Conservation (phyloP, 2,113 vertebrate genomes). For the Chloropsis cyanopogon region DNA sequence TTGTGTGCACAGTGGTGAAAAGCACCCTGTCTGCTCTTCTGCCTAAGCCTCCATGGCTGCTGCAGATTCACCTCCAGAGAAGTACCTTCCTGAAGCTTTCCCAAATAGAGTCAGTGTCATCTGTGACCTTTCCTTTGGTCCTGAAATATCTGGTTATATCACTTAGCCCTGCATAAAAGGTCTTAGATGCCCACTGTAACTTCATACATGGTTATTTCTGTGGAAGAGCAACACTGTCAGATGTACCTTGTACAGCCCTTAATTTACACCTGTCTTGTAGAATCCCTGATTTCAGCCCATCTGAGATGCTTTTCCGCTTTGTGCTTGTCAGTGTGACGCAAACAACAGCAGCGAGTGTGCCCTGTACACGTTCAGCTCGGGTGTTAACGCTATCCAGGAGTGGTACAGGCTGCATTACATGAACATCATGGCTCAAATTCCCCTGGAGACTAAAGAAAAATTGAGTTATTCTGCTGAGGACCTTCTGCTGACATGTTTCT, state of each 20-base stretch:
- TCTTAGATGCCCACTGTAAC: background rate
- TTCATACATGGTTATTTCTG: background rate
- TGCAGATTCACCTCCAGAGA: background rate
- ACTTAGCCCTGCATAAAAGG: background rate
- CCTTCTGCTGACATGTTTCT: constrained; percentile 77
- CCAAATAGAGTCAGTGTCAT: background rate
- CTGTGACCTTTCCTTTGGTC: background rate
- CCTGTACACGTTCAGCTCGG: constrained; percentile 79
- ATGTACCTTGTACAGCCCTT: background rate
- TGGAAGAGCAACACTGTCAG: background rate
- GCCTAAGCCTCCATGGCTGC: background rate
- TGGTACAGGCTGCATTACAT: constrained; percentile 85
- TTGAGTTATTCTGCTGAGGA: constrained; percentile 79
- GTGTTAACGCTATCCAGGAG: constrained; percentile 79
- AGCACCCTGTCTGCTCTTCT: background rate
- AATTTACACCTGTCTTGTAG: background rate
- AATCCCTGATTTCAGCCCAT: background rate
- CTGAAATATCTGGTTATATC: background rate
- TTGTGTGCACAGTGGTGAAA: background rate
- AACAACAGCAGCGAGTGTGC: constrained; percentile 71
- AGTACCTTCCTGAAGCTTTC: background rate
- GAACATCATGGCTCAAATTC: constrained; percentile 83
- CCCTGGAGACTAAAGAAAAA: constrained; percentile 73
- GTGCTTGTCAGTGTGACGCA: constrained; percentile 67
- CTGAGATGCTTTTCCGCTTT: background rate